phyloP scores from a whole-genome alignment of 2,113 vertebrate genomes.

The Silurus asotus region DNA sequence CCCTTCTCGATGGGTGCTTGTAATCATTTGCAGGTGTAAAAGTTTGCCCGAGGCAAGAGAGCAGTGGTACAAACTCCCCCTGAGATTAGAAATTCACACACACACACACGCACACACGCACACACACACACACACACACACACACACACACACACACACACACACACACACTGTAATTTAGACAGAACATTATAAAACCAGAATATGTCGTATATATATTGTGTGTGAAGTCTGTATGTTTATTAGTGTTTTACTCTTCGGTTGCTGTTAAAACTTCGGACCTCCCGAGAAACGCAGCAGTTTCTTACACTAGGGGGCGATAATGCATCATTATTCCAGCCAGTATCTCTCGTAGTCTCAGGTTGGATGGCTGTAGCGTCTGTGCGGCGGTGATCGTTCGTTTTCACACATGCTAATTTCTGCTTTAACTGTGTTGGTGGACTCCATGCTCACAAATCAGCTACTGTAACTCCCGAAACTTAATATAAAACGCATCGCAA shows the following conservation, averaged over 20 bases:
- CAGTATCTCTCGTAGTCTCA: not conserved
- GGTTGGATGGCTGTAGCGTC: not conserved
- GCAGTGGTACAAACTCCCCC: constrained; percentile 4
- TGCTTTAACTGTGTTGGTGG: not conserved
- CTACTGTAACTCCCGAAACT: not conserved
- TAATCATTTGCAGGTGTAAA: constrained; percentile 70
- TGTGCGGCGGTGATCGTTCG: not conserved
- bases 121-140: constrained; percentile 21
- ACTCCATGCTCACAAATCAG: not conserved
- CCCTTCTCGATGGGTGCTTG: constrained; percentile 61
- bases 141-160: constrained; percentile 23
- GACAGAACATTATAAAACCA: constrained; percentile 55
- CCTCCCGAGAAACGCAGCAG: constrained; percentile 10
- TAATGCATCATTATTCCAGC: constrained; percentile 66
- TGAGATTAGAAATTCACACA: constrained; percentile 1
- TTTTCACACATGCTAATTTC: not conserved
- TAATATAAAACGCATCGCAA: not conserved
- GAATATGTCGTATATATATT: not conserved
- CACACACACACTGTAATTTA: constrained; percentile 54
- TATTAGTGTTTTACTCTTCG: not conserved
- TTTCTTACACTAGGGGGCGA: constrained; percentile 75
- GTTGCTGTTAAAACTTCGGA: not conserved
- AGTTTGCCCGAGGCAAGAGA: constrained; percentile 31
- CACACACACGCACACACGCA: constrained; percentile 21
- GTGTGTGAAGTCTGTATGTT: not conserved